Evolutionary conservation across 2,888 invertebrate species (phyloP), one percentile per base, ranked within the genome.

Genomic region (Drosophila pseudotalamancana): DNA sequence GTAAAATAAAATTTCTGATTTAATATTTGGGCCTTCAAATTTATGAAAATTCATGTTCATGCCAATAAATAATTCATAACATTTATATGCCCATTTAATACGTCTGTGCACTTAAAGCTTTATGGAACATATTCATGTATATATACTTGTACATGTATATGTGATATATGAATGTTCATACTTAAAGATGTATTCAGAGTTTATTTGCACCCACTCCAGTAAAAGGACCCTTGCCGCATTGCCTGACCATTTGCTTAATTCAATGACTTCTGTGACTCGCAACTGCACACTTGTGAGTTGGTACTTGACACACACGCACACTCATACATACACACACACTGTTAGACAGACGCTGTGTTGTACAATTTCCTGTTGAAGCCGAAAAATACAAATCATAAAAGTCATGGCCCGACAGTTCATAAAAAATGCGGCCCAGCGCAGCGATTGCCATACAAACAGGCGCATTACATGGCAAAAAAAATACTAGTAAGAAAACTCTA

Each of bases 381-480:
- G 57, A 57, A 63, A 76, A 62, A 68, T 72, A 80, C 79, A 85
- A 85, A 85, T 80, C 80, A 85, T 85, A 80, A 85, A 82, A 85
- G 79, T 82, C 80, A 72, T 67, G 69, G 60, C 60, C 63, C 78
- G 63, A 48, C 62, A 85, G 80, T 80, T 80, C 83, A 80, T 80
- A 82, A 85, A 80, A 85, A 80, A 80, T 85, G 82, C 86, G 76
- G 49, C 79, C 76, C 86, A 75, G 72, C 62, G 72, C 79, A 78
- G 76, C 80, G 79, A 80, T 80, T 85, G 83, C 86, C 86, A 75
- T 78, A 85, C 79, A 78, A 85, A 85, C 74, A 68, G 75, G 82
- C 78, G 67, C 72, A 80, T 81, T 85, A 85, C 72, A 65, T 59
- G 48, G 32, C 63, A 19, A 43, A 43, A 49, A 49, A 9, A n/a